Base-by-base conservation (phyloP, 2,113 vertebrate species). In the Lathamus discolor region DNA sequence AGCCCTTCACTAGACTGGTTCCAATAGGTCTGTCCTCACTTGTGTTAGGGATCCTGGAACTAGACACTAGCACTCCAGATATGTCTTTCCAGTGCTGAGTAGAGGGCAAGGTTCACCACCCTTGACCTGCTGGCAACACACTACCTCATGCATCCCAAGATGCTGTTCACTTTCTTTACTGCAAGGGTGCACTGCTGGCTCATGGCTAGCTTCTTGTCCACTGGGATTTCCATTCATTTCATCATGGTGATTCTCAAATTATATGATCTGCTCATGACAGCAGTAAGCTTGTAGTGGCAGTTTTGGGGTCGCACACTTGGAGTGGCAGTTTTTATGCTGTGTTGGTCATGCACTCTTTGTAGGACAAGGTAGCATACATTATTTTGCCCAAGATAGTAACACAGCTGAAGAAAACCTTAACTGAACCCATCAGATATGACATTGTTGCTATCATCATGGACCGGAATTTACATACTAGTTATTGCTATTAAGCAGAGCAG, bases 391-490 rank as follows among this genome's bases (percentile, higher is more conserved):
- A 37, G 37, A 41, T 5, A 62, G 41, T 64, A 84, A 91, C n/a
- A 62, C 1, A 43, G 20, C 35, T 66, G 69, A 88, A 94, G 55
- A 59, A 12, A 72, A 72, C 77, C 67, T 79, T 49, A 72, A 28
- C 46, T 44, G 48, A 78, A 68, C 8, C 48, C 28, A 41, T 62
- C 31, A 92, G 63, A 79, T 55, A 54, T 4, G 16, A 39, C 22
- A 63, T 70, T 81, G 46, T 74, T 76, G 18, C n/a, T 90, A 8
- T 69, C 18, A 49, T 28, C 14, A 39, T 8, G n/a, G 22, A 57
- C 8, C 9, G 55, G 57, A 67, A 76, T 44, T 62, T 44, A 37
- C 7, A 48, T 28, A 62, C 37, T 51, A 0, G 0, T 6, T 22
- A 29, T 17, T 77, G 27, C 20, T 83, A 37, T n/a, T 77, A 63